A percentile compares a stretch with the other conserved stretches of the same genome.
phyloP scores from a whole-genome alignment of 1,140 invertebrate genomes.

The Megalopta genalis region DNA sequence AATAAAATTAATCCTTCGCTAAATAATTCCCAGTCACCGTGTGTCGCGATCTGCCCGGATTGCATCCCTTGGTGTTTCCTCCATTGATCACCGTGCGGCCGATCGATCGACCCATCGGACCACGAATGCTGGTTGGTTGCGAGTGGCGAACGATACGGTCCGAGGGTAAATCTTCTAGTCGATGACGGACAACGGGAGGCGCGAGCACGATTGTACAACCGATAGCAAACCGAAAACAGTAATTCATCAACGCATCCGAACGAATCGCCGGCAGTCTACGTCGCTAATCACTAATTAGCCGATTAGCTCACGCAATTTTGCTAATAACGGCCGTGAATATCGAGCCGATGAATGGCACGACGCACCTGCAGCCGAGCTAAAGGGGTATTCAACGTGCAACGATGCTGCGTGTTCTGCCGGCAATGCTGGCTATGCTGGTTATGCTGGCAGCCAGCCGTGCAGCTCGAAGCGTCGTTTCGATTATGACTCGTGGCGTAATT shows the following conservation, averaged over 20 bases:
- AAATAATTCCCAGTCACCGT: not conserved
- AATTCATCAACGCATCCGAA: slow-evolving; percentile 70
- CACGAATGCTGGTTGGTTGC: too few relatives aligned
- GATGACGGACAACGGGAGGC: not conserved
- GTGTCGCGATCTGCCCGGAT: too few relatives aligned
- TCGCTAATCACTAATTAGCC: slow-evolving; percentile 75
- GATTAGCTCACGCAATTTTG: slow-evolving; percentile 75
- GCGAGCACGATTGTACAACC: slow-evolving; percentile 11
- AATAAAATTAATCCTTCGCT: slow-evolving; percentile 20
- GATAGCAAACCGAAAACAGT: slow-evolving; percentile 62
- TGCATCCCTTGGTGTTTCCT: too few relatives aligned
- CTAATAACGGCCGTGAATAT: slow-evolving; percentile 65
- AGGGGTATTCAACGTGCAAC: slow-evolving; percentile 52
- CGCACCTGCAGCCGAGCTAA: slow-evolving; percentile 53
- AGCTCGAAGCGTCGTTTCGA: slow-evolving; percentile 54
- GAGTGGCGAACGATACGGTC: not conserved
- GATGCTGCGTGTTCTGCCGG: slow-evolving; percentile 51
- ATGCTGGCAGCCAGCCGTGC: too few relatives aligned
- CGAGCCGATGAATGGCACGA: slow-evolving; percentile 48
- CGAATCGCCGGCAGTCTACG: slow-evolving; percentile 54
- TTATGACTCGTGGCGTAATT: slow-evolving; percentile 64
- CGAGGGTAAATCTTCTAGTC: not conserved
- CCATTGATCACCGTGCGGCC: too few relatives aligned
- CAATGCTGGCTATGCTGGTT: not conserved
- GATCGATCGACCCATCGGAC: too few relatives aligned